phyloP scores from a whole-genome alignment of 2,888 invertebrate genomes.

The Eulithis testata region DNA sequence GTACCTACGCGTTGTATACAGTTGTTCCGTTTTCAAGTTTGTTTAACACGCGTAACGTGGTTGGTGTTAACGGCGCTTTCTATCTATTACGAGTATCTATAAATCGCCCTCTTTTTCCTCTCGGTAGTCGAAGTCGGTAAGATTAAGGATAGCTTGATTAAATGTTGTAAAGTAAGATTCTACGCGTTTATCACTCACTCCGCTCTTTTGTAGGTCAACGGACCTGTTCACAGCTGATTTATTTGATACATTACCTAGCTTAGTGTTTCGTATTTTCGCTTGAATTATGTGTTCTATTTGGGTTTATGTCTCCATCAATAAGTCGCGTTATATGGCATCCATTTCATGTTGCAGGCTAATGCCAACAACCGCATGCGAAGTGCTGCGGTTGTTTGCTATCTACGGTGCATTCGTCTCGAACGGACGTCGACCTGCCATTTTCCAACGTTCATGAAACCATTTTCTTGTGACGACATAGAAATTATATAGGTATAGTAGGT shows the following conservation, averaged over 20 bases:
- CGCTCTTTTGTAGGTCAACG: constrained; percentile 54
- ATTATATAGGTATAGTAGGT: not conserved
- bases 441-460: constrained; percentile 46
- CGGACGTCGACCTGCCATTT: constrained; percentile 60
- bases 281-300: constrained; percentile 40
- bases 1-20: constrained; percentile 43
- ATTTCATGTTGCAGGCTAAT: constrained; percentile 60
- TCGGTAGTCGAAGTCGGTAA: constrained; percentile 65
- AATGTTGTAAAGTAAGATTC: constrained; percentile 67
- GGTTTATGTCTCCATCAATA: constrained; percentile 49
- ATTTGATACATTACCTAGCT: constrained; percentile 32
- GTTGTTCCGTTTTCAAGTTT: constrained; percentile 62
- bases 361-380: constrained; percentile 63
- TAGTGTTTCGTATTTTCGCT: constrained; percentile 41
- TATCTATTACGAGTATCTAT: constrained; percentile 68
- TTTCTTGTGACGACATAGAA: not conserved
- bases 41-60: constrained; percentile 77
- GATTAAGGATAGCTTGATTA: constrained; percentile 66
- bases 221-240: constrained; percentile 43
- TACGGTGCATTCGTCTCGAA: constrained; percentile 66
- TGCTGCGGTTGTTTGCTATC: constrained; percentile 64
- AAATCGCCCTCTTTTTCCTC: constrained; percentile 67
- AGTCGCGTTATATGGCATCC: constrained; percentile 56
- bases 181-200: constrained; percentile 55
- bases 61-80: constrained; percentile 76